phyloP scores from a whole-genome alignment of 2,888 invertebrate genomes.

The Rhimphoctona megacephalus region DNA sequence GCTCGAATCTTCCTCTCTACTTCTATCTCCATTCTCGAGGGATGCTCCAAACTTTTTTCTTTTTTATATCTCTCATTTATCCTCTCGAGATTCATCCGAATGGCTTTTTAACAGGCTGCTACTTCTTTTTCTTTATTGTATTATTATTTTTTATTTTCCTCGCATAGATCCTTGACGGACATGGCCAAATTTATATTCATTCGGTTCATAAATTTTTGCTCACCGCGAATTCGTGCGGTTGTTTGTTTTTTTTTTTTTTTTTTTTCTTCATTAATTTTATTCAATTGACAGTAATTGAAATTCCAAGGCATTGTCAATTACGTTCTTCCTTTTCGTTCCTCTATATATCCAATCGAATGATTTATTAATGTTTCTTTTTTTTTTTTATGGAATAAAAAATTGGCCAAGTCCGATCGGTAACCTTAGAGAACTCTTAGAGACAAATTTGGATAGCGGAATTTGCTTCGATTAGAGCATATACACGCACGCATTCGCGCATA shows the following conservation, averaged over 20 bases:
- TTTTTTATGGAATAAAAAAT: neutral
- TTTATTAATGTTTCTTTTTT: too few species aligned
- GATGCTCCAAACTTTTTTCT: slow-evolving; percentile 17
- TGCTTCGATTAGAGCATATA: slow-evolving; percentile 41
- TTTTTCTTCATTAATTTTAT: too few species aligned
- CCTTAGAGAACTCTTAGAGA: slow-evolving; percentile 65
- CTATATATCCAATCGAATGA: too few species aligned
- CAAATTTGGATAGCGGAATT: slow-evolving; percentile 36
- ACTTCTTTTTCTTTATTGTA: neutral
- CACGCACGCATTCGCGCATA: neutral
- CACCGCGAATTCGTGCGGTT: too few species aligned
- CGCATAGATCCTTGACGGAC: neutral
- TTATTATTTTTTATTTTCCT: neutral
- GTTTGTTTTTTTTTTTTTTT: too few species aligned
- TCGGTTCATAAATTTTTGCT: too few species aligned
- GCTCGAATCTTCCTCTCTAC: slow-evolving; percentile 8
- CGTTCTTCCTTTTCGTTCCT: neutral
- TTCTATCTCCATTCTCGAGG: neutral
- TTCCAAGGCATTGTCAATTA: neutral
- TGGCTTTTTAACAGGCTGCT: slow-evolving; percentile 54
- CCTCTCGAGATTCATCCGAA: slow-evolving; percentile 34
- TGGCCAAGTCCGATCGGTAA: slow-evolving; percentile 29
- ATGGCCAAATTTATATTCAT: neutral
- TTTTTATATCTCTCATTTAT: slow-evolving; percentile 14
- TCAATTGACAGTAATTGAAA: neutral